phyloP scores from a whole-genome alignment of 2,113 vertebrate genomes.

The Dromaius novaehollandiae region DNA sequence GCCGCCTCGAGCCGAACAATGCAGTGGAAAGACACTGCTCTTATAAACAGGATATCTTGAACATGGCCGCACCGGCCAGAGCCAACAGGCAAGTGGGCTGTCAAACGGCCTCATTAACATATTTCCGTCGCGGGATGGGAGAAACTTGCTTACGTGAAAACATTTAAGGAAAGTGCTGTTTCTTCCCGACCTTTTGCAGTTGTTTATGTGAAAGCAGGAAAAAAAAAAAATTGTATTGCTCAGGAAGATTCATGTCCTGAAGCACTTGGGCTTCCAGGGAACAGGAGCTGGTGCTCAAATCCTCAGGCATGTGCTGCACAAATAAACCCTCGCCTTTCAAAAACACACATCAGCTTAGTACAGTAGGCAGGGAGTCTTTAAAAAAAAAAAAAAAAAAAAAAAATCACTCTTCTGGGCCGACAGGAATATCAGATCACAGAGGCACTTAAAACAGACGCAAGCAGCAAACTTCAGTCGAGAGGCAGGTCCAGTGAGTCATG shows the following conservation, averaged over 20 bases:
- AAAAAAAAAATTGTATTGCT: neutral
- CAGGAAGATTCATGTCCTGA: neutral
- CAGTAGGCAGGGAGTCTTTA: neutral
- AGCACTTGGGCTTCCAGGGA: neutral
- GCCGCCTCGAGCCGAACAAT: slow-evolving; percentile 57
- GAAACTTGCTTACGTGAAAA: neutral
- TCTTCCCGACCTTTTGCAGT: neutral
- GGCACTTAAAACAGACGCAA: neutral
- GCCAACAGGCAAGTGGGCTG: slow-evolving; percentile 22
- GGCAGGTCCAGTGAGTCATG: neutral
- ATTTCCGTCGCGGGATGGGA: neutral
- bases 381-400: neutral
- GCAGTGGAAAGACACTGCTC: neutral
- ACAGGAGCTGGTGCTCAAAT: neutral
- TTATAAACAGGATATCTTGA: slow-evolving; percentile 69
- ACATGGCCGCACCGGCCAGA: slow-evolving; percentile 41
- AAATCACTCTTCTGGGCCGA: neutral
- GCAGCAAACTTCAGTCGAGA: neutral
- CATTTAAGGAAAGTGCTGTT: neutral
- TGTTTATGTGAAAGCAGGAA: neutral
- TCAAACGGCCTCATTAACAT: neutral
- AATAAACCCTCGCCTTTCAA: neutral
- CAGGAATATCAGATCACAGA: neutral
- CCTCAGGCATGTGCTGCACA: neutral
- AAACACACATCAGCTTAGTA: neutral